These are phyloP conservation scores for Gulo gulo DNA, from an alignment of 2,113 vertebrate genomes.

Conservation along the genomic window DNA sequence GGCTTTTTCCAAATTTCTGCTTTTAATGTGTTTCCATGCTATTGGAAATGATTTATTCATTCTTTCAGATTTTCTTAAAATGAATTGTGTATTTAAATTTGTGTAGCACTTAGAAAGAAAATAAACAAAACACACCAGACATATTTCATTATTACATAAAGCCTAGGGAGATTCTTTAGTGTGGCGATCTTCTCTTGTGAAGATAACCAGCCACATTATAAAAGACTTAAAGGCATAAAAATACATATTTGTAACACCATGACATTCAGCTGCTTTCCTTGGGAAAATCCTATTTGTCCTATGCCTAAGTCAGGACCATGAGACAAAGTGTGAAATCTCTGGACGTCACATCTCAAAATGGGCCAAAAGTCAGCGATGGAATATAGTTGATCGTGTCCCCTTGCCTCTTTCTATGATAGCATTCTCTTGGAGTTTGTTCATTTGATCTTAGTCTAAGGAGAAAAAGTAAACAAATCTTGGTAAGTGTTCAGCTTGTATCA, in stretches of 20 bases:
- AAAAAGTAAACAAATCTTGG: conserved; percentile 43
- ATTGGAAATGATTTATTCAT: not conserved
- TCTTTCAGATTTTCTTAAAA: conserved; percentile 30
- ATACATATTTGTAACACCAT: conserved; percentile 57
- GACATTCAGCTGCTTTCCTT: conserved; percentile 69
- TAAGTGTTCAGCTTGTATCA: not conserved
- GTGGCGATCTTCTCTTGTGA: not conserved
- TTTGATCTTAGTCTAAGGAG: conserved; percentile 50
- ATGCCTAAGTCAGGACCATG: conserved; percentile 56
- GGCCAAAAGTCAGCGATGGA: conserved; percentile 50
- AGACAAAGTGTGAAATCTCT: conserved; percentile 77
- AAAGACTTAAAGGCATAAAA: conserved; percentile 50
- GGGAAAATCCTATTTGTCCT: conserved; percentile 73
- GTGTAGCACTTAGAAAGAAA: not conserved
- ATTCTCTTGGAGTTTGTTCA: conserved; percentile 53
- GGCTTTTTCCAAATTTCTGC: not conserved
- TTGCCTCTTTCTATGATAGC: not conserved
- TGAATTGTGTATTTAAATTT: not conserved
- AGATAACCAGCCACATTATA: conserved; percentile 23
- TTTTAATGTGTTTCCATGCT: not conserved
- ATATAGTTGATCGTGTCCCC: conserved; percentile 70
- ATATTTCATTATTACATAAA: not conserved
- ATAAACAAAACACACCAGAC: not conserved
- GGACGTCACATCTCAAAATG: conserved; percentile 69
- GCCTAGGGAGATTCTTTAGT: not conserved